These are phyloP conservation scores for Xerus rutilus DNA, from an alignment of 2,797 vertebrate genomes.

Conservation along the genomic window DNA sequence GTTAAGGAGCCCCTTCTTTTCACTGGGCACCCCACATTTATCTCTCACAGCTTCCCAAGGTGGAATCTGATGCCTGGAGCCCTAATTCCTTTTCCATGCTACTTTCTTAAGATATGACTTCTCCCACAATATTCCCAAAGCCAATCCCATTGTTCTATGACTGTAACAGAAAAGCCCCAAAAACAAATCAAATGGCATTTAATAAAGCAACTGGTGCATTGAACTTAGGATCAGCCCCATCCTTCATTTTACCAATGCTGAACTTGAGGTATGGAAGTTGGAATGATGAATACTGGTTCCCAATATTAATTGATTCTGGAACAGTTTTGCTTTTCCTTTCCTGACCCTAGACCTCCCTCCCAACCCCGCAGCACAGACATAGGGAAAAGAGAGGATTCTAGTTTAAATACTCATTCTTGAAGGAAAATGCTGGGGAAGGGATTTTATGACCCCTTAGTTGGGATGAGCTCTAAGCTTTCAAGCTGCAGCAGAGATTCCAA, in stretches of 20 bases:
- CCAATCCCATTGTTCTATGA: neutral
- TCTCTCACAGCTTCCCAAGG: constrained; percentile 51
- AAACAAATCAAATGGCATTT: neutral
- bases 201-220: neutral
- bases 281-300: neutral
- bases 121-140: neutral
- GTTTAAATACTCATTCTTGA: neutral
- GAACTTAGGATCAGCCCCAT: neutral
- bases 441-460: neutral
- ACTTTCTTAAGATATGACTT: constrained; percentile 62
- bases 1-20: constrained; percentile 27
- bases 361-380: neutral
- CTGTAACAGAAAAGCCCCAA: constrained; percentile 51
- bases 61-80: constrained; percentile 60
- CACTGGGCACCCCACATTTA: constrained; percentile 60
- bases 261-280: neutral
- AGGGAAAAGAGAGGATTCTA: neutral
- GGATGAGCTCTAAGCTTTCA: neutral
- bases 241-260: neutral
- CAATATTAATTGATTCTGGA: neutral
- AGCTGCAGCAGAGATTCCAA: neutral
- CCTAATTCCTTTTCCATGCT: constrained; percentile 76
- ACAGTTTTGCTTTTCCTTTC: neutral
- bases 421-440: neutral
- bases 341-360: neutral